These are phyloP conservation scores for Ptycholaimellus sp. DNA, from an alignment of 2,888 invertebrate genomes.

Conservation along the genomic window DNA sequence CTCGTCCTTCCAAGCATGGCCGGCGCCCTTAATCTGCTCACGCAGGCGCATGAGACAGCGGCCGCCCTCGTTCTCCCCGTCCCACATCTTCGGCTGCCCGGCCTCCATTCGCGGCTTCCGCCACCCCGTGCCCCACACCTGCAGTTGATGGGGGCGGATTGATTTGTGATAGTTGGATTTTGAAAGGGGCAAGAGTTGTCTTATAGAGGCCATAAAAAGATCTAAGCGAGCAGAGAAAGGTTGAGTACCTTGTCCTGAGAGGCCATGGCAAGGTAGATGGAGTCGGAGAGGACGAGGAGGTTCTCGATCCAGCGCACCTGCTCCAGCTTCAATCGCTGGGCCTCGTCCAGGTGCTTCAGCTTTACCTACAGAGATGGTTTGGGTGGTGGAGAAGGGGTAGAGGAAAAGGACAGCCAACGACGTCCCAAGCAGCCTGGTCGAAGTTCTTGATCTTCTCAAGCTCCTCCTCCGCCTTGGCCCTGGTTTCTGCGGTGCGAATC, in stretches of 20 bases:
- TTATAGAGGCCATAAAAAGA: no score
- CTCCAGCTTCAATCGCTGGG: slow-evolving; percentile 15
- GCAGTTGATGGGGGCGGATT: no score
- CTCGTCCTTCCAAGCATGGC: slow-evolving; percentile 11
- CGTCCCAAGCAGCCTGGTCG: slow-evolving; percentile 14
- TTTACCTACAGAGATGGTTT: no score
- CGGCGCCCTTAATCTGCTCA: slow-evolving; percentile 8
- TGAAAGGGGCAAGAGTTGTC: no score
- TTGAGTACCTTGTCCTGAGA: slow-evolving; percentile 15
- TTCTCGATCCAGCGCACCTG: slow-evolving; percentile 14
- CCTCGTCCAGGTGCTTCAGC: slow-evolving; percentile 13
- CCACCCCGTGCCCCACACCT: slow-evolving; percentile 20
- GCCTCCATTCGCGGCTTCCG: slow-evolving; percentile 19
- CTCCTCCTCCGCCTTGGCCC: slow-evolving; percentile 12
- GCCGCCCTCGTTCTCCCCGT: slow-evolving; percentile 18
- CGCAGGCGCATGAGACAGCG: slow-evolving; percentile 16
- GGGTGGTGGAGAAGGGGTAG: no score
- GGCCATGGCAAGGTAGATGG: slow-evolving; percentile 15
- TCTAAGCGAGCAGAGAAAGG: neutral
- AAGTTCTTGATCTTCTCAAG: slow-evolving; percentile 15
- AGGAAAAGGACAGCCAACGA: slow-evolving; percentile 8
- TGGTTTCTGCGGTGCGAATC: slow-evolving; percentile 10
- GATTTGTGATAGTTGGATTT: no score
- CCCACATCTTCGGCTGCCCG: slow-evolving; percentile 16
- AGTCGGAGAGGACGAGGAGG: slow-evolving; percentile 12